These are phyloP conservation scores for Lithobates sylvaticus DNA, from an alignment of 2,797 vertebrate species.

Conservation along the genomic window DNA sequence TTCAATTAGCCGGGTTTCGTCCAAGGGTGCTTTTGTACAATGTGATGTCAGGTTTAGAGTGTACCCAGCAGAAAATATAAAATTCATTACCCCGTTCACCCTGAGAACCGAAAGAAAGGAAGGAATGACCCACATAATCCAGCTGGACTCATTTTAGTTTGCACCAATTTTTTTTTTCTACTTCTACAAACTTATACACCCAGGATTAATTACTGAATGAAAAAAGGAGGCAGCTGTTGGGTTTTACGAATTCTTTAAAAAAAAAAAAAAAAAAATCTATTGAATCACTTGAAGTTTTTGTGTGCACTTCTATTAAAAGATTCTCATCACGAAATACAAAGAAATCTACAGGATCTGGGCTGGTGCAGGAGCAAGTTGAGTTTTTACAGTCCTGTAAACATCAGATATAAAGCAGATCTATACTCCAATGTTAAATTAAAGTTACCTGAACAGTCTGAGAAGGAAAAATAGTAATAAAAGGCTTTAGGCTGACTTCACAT, in stretches of 20 bases:
- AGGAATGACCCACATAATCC: conserved; percentile 68
- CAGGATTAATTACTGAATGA: conserved; percentile 2
- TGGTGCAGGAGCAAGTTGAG: neutral
- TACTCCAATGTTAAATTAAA: too few relatives aligned
- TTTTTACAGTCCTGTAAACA: neutral
- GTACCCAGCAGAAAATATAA: conserved; percentile 74
- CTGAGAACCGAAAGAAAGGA: conserved; percentile 67
- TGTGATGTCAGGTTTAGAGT: conserved; percentile 69
- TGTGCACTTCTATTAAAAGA: neutral
- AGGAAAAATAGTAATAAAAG: too few relatives aligned
- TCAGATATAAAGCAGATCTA: too few relatives aligned
- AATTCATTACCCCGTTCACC: conserved; percentile 72
- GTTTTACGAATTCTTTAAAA: neutral
- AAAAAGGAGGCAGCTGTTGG: conserved; percentile 19
- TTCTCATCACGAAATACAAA: too few relatives aligned
- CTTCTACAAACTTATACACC: conserved; percentile 4
- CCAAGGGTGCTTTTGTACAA: conserved; percentile 69
- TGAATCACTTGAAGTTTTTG: conserved; percentile 6
- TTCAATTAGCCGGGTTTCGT: conserved; percentile 73
- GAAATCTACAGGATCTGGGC: too few relatives aligned
- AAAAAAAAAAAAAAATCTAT: too few relatives aligned
- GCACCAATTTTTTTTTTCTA: conserved; percentile 16
- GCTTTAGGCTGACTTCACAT: too few relatives aligned
- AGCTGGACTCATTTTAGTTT: conserved; percentile 62
- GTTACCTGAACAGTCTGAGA: too few relatives aligned